A percentile compares a stretch with the other conserved stretches of the same genome.
These are phyloP conservation scores for Epicauta chinensis DNA, from an alignment of 1,140 invertebrate genomes.

Conservation along the genomic window DNA sequence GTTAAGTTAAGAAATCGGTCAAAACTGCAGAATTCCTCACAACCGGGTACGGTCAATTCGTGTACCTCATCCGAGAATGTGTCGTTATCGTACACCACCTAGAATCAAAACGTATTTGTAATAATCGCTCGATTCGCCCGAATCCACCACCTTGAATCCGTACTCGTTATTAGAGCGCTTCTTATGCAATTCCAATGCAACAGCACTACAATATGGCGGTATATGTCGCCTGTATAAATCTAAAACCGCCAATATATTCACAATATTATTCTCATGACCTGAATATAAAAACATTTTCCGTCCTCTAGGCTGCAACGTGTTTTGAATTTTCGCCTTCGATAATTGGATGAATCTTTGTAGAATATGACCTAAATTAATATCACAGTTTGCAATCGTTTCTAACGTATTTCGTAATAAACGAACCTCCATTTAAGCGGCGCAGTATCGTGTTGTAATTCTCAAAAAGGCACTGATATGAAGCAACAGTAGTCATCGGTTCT, in stretches of 20 bases:
- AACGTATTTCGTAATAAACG: background rate
- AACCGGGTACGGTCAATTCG: too few species aligned
- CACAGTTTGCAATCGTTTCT: background rate
- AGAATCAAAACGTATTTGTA: background rate
- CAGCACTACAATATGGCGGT: constrained; percentile 38
- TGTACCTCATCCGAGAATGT: too few species aligned
- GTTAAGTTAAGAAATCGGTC: too few species aligned
- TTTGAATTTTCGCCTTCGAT: too few species aligned
- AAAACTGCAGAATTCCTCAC: too few species aligned
- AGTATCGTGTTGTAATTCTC: constrained; percentile 32
- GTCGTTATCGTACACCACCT: background rate
- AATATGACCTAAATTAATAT: constrained; percentile 18
- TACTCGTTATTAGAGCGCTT: constrained; percentile 6
- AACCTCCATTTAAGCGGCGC: constrained; percentile 36
- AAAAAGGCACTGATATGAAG: constrained; percentile 28
- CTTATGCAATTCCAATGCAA: constrained; percentile 36
- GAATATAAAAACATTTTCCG: constrained; percentile 51
- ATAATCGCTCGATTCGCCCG: background rate
- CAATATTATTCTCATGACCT: constrained; percentile 64
- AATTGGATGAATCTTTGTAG: too few species aligned
- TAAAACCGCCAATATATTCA: constrained; percentile 52
- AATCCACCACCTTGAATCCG: constrained; percentile 38
- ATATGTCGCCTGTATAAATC: constrained; percentile 50
- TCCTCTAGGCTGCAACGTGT: background rate
- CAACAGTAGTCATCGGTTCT: constrained; percentile 22